Evolutionary conservation across 2,113 vertebrate species (phyloP), one percentile per base, ranked within the genome.

Genomic region (Varanus komodoensis): DNA sequence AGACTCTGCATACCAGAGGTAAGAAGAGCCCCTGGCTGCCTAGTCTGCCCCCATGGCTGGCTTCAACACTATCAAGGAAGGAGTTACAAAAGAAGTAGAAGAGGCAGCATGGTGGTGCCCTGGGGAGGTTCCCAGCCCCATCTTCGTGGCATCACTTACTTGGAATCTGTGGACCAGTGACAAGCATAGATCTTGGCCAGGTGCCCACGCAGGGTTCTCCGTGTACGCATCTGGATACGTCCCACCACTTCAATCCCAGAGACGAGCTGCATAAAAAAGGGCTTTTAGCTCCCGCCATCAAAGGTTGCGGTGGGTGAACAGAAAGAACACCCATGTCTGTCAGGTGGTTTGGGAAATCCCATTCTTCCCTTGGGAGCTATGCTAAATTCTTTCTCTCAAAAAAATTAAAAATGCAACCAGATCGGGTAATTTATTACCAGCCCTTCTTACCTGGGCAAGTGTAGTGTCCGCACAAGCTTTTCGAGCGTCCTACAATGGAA

Each of bases 101-200:
- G 17, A 1, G 17, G 8, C 78, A 44, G 52, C 8, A 29, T 29
- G 12, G 48, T 61, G 32, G 14, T 54, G 9, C 11, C 34, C 14
- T 32, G 29, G 38, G 61, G 29, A 68, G 57, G 34, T 11, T 48
- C 52, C 17, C 75, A 79, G n/a, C 32, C 68, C 32, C 4, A 19
- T 64, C 9, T 21, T 84, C 38, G 61, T 84, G 86, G 68, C 74
- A 77, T 74, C 1, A 83, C 96, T 98, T 97, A 99, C 99, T 97
- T 98, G 92, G 98, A 98, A 93, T 99, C 99, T 0, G 98, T 97
- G 90, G 96, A 96, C 99, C 99, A 99, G 97, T 99, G 99, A 98
- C 99, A 98, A 71, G 99, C 99, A 0, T 99, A 99, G 97, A 99
- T 99, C 97, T 99, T 99, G 94, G 98, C 98, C 94, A 99, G 97